Evolutionary conservation across 1,140 invertebrate species (phyloP).

Genomic region (Oryzaephilus surinamensis): DNA sequence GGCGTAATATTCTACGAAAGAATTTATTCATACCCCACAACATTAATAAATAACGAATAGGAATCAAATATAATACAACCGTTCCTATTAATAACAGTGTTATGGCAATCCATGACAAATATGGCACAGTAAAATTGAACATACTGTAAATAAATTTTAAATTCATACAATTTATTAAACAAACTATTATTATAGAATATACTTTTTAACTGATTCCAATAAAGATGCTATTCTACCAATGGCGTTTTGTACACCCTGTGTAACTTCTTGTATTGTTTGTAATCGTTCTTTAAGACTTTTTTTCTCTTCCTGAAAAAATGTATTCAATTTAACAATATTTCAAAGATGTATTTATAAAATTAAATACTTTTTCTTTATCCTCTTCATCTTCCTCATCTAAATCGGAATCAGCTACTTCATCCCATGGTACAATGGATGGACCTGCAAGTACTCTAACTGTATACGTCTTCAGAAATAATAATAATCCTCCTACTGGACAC

Average conservation of each 20-base stretch:
- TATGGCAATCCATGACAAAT: conserved; percentile 87
- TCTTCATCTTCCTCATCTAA: conserved; percentile 59
- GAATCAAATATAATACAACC: conserved; percentile 81
- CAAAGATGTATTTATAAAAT: no score
- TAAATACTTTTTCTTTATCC: conserved; percentile 63
- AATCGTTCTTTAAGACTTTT: conserved; percentile 88
- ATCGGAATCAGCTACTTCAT: conserved; percentile 65
- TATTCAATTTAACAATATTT: not conserved
- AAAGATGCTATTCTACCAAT: conserved; percentile 88
- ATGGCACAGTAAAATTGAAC: conserved; percentile 96
- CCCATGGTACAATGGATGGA: conserved; percentile 50
- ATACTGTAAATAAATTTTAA: conserved; percentile 51
- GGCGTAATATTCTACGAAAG: conserved; percentile 82
- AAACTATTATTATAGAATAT: conserved; percentile 31
- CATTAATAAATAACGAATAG: conserved; percentile 83
- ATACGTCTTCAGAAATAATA: conserved; percentile 69
- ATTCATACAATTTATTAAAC: conserved; percentile 5
- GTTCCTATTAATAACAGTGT: conserved; percentile 57
- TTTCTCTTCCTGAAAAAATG: conserved; percentile 74
- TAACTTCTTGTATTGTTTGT: conserved; percentile 92
- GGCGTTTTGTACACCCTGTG: conserved; percentile 85
- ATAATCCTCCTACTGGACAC: conserved; percentile 62
- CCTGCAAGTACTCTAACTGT: conserved; percentile 41
- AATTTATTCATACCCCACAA: conserved; percentile 91
- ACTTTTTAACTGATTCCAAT: conserved; percentile 91